phyloP scores from a whole-genome alignment of 1,140 invertebrate species.

The Neelides sp. region DNA sequence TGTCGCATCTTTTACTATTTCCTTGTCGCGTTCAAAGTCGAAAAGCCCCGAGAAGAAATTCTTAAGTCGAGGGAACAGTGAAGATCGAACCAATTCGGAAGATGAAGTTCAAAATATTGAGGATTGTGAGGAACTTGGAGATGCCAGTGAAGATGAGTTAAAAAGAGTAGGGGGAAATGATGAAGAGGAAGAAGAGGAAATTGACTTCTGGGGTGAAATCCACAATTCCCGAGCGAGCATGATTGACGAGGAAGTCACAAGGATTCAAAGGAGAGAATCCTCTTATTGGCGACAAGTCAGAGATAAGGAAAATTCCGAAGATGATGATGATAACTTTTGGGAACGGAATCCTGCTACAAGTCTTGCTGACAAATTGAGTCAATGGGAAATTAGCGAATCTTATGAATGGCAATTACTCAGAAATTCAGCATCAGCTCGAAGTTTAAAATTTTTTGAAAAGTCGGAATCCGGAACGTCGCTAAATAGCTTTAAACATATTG shows the following conservation, averaged over 20 bases:
- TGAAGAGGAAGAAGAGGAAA: conserved; percentile 11
- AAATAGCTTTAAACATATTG: no score
- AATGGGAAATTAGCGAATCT: no score
- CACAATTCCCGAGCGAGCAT: background rate
- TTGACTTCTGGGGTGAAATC: conserved; percentile 30
- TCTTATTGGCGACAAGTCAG: background rate
- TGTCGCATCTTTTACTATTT: conserved; percentile 24
- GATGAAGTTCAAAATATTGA: conserved; percentile 9
- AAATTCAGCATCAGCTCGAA: no score
- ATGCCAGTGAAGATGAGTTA: background rate
- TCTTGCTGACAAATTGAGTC: no score
- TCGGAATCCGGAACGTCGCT: no score
- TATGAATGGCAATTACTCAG: no score
- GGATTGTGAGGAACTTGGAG: background rate
- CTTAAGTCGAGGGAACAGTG: background rate
- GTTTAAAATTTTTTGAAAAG: no score
- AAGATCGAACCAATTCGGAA: background rate
- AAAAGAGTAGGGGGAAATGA: background rate
- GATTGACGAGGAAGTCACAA: no score
- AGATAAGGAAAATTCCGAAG: conserved; percentile 4
- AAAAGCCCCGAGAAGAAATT: conserved; percentile 1
- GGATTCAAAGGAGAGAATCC: no score
- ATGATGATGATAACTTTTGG: conserved; percentile 5
- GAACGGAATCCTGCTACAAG: no score
- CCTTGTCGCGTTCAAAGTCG: conserved; percentile 14